Evolutionary conservation across 2,888 invertebrate species (phyloP).

Genomic region (Limulus polyphemus): DNA sequence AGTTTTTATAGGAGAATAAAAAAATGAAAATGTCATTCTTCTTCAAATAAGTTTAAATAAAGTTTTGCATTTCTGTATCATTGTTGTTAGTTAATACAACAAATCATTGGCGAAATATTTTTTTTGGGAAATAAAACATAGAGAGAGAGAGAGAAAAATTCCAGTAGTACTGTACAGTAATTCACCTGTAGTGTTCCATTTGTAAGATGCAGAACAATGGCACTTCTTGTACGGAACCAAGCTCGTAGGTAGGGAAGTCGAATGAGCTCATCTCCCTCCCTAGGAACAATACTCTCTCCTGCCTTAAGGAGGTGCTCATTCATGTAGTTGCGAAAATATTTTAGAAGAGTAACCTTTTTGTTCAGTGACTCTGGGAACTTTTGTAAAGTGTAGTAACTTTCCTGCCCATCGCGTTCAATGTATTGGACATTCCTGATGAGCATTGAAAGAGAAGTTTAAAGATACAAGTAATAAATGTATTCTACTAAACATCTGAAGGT

Average conservation of each 20-base stretch:
- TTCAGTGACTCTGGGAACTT: constrained; percentile 65
- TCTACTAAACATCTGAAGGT: too few relatives aligned
- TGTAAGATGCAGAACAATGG: constrained; percentile 92
- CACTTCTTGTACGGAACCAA: constrained; percentile 91
- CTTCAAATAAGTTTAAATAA: too few relatives aligned
- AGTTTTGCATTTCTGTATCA: too few relatives aligned
- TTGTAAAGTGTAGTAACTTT: constrained; percentile 74
- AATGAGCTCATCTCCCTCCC: constrained; percentile 78
- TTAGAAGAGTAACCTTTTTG: constrained; percentile 91
- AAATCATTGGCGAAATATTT: too few relatives aligned
- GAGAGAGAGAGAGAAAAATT: too few relatives aligned
- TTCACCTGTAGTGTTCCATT: constrained; percentile 90
- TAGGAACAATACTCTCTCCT: constrained; percentile 39
- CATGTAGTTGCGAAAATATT: constrained; percentile 97
- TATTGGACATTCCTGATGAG: constrained; percentile 76
- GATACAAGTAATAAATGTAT: too few relatives aligned
- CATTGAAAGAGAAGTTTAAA: background rate
- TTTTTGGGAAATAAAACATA: too few relatives aligned
- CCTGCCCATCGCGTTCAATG: constrained; percentile 77
- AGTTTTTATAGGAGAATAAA: background rate
- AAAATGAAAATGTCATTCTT: too few relatives aligned
- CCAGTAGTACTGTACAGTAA: background rate
- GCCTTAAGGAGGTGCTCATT: constrained; percentile 27
- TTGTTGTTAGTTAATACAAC: too few relatives aligned
- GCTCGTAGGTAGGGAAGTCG: constrained; percentile 88